Evolutionary conservation across 2,888 invertebrate genomes (phyloP), one percentile per base, ranked within the genome.

Genomic region (Calephelis perditalis): DNA sequence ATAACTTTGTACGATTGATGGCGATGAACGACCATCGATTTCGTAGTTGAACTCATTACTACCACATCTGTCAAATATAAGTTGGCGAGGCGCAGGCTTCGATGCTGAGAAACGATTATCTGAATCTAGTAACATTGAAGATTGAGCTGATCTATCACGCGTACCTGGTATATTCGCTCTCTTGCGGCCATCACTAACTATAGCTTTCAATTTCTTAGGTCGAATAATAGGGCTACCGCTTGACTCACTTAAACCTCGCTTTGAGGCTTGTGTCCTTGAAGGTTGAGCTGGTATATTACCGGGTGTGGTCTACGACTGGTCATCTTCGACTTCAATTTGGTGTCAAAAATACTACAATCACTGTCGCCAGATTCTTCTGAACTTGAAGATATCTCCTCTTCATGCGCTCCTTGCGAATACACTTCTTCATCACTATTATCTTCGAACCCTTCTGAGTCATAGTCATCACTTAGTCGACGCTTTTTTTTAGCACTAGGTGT

Each of bases 381-480:
- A 65, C 64, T 62, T 58, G 61, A 62, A 61, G 60, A 61, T 46
- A 61, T 59, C 44, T 55, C 61, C 56, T 65, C 62, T 57, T 52
- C 49, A 52, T 52, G 49, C 15, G 10, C 49, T 52, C 49, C 35
- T 52, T 52, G 49, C 35, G 35, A 52, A 52, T 52, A 52, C 49
- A 52, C 49, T 52, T 47, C 47, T 47, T 47, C 47, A 52, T 67
- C 64, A 64, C 62, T 64, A 64, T 61, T 65, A 35, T 63, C 55
- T 56, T 44, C 59, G 59, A 47, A 59, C 56, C 61, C 43, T 60
- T 64, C 63, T 40, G 62, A 63, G 47, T 64, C 63, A 64, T 58
- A 59, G 57, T 68, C 67, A 64, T 65, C 64, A 65, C 64, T 65
- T 54, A 62, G 54, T 59, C 62, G 64, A 62, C 63, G 63, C 56